Base-by-base conservation (phyloP, 2,888 invertebrate genomes). In the Bombylius major region DNA sequence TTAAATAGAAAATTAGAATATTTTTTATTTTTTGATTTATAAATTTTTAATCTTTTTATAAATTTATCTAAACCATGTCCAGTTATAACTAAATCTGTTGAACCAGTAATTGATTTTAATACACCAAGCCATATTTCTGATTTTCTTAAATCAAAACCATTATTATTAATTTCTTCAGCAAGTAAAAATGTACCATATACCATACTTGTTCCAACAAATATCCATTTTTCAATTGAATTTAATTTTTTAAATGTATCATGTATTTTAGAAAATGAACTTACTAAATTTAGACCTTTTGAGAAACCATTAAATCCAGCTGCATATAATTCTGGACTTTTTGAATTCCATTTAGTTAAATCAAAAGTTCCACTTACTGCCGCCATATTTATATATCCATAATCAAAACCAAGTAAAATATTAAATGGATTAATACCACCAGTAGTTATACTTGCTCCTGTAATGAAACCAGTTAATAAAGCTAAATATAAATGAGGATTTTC, bases 291-390 rank as follows among this genome's bases (percentile, higher is more conserved):
- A 23, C 58, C 58, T 47, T 46, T 39, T 36, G 56, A 45, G 46
- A 56, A 56, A 5, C 58, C 58, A 33, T 48, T 46, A 11, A 58
- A 51, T 5, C 54, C 5, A 4, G 56, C 56, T 47, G n/a, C 11
- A 56, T 8, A 56, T 58, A 5, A 14, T 36, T 23, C 23, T 23
- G 58, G 54, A 6, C 51, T 53, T 4, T 12, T 34, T 1, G 45
- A 50, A 23, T 58, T 56, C 58, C 58, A 58, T 5, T 58, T 50
- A 1, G 1, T 8, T 4, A 47, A 47, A 54, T 54, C 4, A 1
- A 3, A 34, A 9, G 23, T 48, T 3, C 48, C 50, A 56, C 50
- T 58, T 4, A 56, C 54, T 6, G 51, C 5, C 5, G 53, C 53
- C 1, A 50, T 44, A 14, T 54, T 52, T 1, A 54, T 11, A 33